Conservation (phyloP, 2,113 vertebrate genomes). For the human region DNA sequence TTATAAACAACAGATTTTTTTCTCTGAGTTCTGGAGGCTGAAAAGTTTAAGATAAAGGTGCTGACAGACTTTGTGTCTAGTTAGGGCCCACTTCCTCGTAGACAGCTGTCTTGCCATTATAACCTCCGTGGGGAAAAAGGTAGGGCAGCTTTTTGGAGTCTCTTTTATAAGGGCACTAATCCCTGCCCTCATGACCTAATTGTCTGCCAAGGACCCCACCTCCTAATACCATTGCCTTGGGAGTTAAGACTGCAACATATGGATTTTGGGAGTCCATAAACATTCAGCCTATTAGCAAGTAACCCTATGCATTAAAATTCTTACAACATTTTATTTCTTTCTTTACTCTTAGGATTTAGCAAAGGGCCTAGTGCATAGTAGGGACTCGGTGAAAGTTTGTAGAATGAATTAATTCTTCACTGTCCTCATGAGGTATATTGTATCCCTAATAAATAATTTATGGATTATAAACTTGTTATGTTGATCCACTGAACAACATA, state of each 20-base stretch:
- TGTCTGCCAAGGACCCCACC: not conserved
- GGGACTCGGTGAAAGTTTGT: not conserved
- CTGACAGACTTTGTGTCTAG: not conserved
- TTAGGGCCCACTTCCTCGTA: not conserved
- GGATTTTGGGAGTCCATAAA: not conserved
- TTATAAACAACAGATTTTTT: not conserved
- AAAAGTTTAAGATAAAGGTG: not conserved
- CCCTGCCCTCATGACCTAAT: not conserved
- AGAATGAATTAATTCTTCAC: not conserved
- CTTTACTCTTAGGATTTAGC: not conserved
- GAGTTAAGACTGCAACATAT: not conserved
- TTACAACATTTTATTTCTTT: not conserved
- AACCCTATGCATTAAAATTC: not conserved
- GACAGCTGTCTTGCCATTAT: not conserved
- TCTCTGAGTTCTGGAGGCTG: not conserved
- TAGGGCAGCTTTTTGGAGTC: not conserved
- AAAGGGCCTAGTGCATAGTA: not conserved
- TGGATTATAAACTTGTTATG: not conserved
- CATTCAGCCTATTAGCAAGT: not conserved
- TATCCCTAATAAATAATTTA: not conserved
- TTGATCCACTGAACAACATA: not conserved
- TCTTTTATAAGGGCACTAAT: not conserved
- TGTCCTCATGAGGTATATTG: not conserved
- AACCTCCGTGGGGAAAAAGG: not conserved
- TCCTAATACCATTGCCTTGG: not conserved